Evolutionary conservation across 2,113 vertebrate genomes (phyloP), one percentile per base, ranked within the genome.

Genomic region (Nannobrachium achirus): DNA sequence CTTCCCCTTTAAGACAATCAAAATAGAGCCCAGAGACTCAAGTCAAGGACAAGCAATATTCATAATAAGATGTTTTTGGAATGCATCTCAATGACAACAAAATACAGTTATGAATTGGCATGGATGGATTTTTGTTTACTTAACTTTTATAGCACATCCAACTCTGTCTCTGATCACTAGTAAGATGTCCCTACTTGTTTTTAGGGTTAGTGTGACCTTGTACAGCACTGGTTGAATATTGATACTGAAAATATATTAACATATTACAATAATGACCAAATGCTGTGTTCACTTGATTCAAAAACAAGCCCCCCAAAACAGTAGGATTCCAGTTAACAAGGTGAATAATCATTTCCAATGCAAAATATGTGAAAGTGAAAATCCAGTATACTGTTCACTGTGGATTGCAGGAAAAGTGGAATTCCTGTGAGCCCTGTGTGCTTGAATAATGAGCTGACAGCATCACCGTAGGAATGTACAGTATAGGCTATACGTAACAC

Each of bases 391-490:
- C n/a, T 48, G 60, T 38, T 38, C 1, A 6, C 0, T 38, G 20
- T 11, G 60, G 56, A 65, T 71, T 0, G 13, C 10, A 1, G 13
- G 7, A n/a, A 38, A 59, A 4, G 25, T 10, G 38, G 25, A 49
- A 71, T 59, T 11, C 33, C 66, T 63, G 46, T 53, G 53, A 61
- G 10, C 44, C n/a, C 52, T 50, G 42, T 10, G 50, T 10, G 15
- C 64, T 18, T 71, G 56, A 76, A 71, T 56, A 51, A 72, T 56
- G 14, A 69, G 39, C 44, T 41, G 71, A 56, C 39, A n/a, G n/a
- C n/a, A 56, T 20, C 3, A 2, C 19, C 7, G 15, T 10, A 56
- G 4, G 3, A 53, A 64, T 64, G 59, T 48, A 59, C 65, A 45
- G 33, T 55, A 48, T 70, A 59, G n/a, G n/a, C n/a, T n/a, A n/a